Conservation (phyloP, 2,888 invertebrate genomes). For the Eudasyphora cyanicolor region DNA sequence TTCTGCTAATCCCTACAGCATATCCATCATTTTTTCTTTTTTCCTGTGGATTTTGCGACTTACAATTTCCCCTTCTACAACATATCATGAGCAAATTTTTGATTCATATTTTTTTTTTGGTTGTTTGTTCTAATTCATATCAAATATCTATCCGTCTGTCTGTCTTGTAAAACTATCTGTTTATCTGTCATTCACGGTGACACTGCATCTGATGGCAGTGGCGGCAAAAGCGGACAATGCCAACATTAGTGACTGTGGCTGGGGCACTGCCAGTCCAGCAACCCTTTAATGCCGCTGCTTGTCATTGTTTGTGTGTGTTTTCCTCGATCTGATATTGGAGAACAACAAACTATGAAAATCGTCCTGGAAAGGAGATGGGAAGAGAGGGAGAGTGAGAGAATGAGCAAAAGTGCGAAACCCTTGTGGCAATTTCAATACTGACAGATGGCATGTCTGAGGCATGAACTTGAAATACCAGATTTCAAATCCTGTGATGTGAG, state of each 20-base stretch:
- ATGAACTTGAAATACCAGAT: conserved; percentile 70
- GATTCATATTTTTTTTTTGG: not conserved
- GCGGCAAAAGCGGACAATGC: not conserved
- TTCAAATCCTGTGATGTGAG: conserved; percentile 19
- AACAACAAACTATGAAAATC: conserved; percentile 39
- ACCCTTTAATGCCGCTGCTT: conserved; percentile 43
- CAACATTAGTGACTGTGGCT: not conserved
- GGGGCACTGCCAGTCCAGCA: conserved; percentile 15
- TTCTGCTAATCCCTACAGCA: not conserved
- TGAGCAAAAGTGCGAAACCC: conserved; percentile 61
- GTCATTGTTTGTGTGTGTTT: not conserved
- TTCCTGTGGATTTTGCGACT: not conserved
- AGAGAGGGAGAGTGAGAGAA: conserved; percentile 2
- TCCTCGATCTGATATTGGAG: conserved; percentile 6
- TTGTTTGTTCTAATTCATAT: conserved; percentile 53
- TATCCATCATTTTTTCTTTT: not conserved
- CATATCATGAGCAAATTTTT: not conserved
- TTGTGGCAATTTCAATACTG: conserved; percentile 70
- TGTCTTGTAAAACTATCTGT: conserved; percentile 61
- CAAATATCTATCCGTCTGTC: conserved; percentile 50
- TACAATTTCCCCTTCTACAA: not conserved
- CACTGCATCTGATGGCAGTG: conserved; percentile 24
- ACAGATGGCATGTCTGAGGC: conserved; percentile 76
- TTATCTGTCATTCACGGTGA: conserved; percentile 45
- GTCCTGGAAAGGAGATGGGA: conserved; percentile 24